A percentile compares a stretch with the other conserved stretches of the same genome.
phyloP scores from a whole-genome alignment of 2,888 invertebrate genomes.

The Dusona sp. region DNA sequence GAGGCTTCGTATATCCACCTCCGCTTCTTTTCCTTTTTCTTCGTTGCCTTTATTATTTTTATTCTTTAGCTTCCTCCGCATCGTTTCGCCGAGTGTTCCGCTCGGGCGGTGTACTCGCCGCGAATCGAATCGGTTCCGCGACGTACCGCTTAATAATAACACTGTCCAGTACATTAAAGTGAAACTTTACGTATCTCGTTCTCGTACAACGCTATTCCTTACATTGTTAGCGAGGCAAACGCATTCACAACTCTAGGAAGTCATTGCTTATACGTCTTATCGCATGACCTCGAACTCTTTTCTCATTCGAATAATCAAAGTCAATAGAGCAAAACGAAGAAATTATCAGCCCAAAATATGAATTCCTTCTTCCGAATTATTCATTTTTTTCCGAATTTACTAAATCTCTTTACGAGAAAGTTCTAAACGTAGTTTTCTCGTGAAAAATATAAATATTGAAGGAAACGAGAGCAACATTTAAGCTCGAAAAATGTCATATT shows the following conservation, averaged over 20 bases:
- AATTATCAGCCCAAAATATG: not conserved
- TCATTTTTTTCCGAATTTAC: not conserved
- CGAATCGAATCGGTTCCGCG: slow-evolving; percentile 78
- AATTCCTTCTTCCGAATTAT: not conserved
- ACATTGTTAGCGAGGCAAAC: slow-evolving; percentile 16
- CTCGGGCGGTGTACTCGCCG: slow-evolving; percentile 72
- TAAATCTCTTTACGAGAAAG: not conserved
- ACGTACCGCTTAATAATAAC: slow-evolving; percentile 73
- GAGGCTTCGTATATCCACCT: slow-evolving; percentile 23
- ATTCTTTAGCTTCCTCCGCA: slow-evolving; percentile 60
- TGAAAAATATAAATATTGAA: not conserved
- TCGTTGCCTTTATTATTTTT: slow-evolving; percentile 39
- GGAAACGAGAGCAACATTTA: not conserved
- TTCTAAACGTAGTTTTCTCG: not conserved
- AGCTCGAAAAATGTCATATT: not conserved
- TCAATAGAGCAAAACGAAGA: slow-evolving; percentile 1
- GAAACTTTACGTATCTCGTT: slow-evolving; percentile 71
- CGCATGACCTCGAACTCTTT: not conserved
- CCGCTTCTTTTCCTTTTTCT: slow-evolving; percentile 22
- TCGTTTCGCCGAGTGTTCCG: slow-evolving; percentile 75
- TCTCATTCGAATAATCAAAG: not conserved
- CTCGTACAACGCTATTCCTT: not conserved
- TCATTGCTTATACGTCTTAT: slow-evolving; percentile 14
- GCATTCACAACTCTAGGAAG: slow-evolving; percentile 23
- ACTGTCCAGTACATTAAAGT: slow-evolving; percentile 74